Conservation (phyloP, 2,888 invertebrate species). For the Campaea margaritaria region DNA sequence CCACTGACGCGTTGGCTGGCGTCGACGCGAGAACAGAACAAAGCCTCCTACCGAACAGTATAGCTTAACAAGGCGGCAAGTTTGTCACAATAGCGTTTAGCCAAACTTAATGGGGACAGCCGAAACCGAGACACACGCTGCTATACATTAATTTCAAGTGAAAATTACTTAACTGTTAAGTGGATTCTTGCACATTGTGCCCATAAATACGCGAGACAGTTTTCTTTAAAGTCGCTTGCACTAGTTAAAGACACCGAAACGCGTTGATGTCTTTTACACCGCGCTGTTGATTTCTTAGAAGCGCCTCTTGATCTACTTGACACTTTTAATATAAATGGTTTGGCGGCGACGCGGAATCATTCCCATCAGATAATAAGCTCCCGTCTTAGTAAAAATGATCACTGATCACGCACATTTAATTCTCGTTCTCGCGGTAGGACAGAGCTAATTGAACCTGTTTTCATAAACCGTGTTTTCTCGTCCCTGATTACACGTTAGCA, state of each 20-base stretch:
- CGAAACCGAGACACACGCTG: slow-evolving; percentile 44
- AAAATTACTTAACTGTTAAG: slow-evolving; percentile 51
- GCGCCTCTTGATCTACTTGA: slow-evolving; percentile 28
- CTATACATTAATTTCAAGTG: slow-evolving; percentile 48
- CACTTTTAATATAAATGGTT: slow-evolving; percentile 19
- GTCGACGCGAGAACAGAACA: slow-evolving; percentile 57
- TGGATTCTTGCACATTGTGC: slow-evolving; percentile 24
- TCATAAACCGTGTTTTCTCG: slow-evolving; percentile 9
- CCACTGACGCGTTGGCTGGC: slow-evolving; percentile 56
- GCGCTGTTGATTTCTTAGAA: slow-evolving; percentile 38
- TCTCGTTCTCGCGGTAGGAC: slow-evolving; percentile 5
- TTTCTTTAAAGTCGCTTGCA: slow-evolving; percentile 29
- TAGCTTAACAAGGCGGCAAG: slow-evolving; percentile 47
- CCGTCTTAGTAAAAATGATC: slow-evolving; percentile 14
- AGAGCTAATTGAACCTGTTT: slow-evolving; percentile 16
- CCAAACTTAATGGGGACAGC: slow-evolving; percentile 47
- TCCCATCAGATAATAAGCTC: slow-evolving; percentile 11
- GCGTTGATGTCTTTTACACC: slow-evolving; percentile 45
- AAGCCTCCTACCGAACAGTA: slow-evolving; percentile 51
- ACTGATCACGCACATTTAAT: slow-evolving; percentile 15
- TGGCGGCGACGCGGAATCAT: slow-evolving; percentile 6
- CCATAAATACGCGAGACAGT: slow-evolving; percentile 19
- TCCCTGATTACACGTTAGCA: slow-evolving; percentile 2
- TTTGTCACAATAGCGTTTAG: slow-evolving; percentile 52
- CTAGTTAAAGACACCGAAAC: slow-evolving; percentile 37